These are phyloP conservation scores for Tenthredo amoena DNA, from an alignment of 2,888 invertebrate genomes.

Conservation along the genomic window DNA sequence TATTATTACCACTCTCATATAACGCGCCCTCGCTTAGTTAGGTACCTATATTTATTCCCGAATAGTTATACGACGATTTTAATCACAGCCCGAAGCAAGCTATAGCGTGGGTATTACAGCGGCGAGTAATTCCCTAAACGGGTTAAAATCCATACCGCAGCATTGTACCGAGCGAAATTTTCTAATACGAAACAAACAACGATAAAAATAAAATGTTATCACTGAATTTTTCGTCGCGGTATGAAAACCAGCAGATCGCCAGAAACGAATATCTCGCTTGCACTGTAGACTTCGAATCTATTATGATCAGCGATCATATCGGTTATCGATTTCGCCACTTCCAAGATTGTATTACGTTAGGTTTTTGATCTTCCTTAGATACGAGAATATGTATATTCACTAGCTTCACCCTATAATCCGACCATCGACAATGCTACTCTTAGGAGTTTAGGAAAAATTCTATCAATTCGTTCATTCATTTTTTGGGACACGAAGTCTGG, in stretches of 20 bases:
- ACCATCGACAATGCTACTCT: background rate
- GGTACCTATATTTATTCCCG: background rate
- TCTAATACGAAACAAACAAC: background rate
- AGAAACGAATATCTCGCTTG: background rate
- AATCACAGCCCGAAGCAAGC: conserved; percentile 5
- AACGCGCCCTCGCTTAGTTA: background rate
- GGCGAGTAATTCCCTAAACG: background rate
- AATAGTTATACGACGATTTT: conserved; percentile 2
- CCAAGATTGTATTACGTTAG: background rate
- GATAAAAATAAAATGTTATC: background rate
- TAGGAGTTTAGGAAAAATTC: background rate
- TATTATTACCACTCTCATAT: conserved; percentile 20
- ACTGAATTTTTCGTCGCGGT: background rate
- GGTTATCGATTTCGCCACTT: background rate
- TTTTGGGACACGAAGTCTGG: background rate
- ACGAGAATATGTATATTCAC: background rate
- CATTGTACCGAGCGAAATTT: background rate
- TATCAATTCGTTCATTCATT: background rate
- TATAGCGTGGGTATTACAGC: background rate
- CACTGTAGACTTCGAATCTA: background rate
- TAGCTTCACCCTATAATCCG: background rate
- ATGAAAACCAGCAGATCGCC: background rate
- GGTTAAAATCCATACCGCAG: background rate
- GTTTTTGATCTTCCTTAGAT: background rate
- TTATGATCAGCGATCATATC: background rate